A percentile compares a stretch with the other conserved stretches of the same genome.
Evolutionary conservation across 2,113 vertebrate species (phyloP).

Genomic region (Trachemys scripta): DNA sequence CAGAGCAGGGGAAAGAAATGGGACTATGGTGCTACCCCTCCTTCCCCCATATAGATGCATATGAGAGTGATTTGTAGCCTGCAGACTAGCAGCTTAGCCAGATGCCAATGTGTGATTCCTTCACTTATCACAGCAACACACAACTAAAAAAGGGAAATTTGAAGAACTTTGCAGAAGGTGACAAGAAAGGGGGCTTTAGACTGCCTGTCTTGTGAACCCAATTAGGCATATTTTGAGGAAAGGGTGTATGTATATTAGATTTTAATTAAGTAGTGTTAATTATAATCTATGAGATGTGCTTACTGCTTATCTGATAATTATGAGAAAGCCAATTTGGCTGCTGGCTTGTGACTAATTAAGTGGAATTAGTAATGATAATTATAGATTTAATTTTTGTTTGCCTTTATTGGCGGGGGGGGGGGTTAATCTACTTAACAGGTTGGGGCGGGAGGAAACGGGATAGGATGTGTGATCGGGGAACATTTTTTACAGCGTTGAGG

Average conservation of each 20-base stretch:
- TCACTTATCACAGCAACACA: neutral
- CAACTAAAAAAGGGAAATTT: neutral
- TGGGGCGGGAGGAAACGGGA: neutral
- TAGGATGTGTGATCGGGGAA: neutral
- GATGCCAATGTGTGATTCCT: neutral
- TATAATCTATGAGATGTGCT: constrained; percentile 90
- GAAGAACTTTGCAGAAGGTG: constrained; percentile 32
- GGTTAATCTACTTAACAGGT: constrained; percentile 54
- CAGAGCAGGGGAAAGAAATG: neutral
- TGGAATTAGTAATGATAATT: constrained; percentile 90
- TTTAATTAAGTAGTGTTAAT: constrained; percentile 91
- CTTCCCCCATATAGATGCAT: neutral
- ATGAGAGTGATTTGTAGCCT: neutral
- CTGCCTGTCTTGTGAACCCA: constrained; percentile 76
- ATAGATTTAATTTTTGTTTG: constrained; percentile 87
- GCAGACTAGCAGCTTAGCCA: neutral
- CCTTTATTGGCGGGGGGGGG: constrained; percentile 77
- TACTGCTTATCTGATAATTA: constrained; percentile 90
- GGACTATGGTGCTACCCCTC: neutral
- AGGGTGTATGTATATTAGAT: constrained; percentile 85
- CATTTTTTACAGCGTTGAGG: fast-evolving
- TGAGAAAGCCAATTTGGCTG: constrained; percentile 89
- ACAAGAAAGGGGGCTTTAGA: constrained; percentile 38
- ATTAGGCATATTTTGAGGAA: constrained; percentile 82
- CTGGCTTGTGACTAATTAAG: constrained; percentile 90